These are phyloP conservation scores for Nettapus auritus DNA, from an alignment of 2,113 vertebrate species.

Conservation along the genomic window DNA sequence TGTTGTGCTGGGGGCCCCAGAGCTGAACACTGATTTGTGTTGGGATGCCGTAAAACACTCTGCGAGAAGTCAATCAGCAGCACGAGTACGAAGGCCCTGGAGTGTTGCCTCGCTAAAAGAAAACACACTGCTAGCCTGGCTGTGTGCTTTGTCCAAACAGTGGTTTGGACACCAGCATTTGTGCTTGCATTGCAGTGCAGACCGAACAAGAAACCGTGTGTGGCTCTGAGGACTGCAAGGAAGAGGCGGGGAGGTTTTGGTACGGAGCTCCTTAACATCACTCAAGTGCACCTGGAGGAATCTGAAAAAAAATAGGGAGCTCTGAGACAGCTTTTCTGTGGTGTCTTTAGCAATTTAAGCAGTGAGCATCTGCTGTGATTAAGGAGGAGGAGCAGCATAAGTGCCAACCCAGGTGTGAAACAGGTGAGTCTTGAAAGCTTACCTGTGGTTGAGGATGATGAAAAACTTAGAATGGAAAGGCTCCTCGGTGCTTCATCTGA, in stretches of 20 bases:
- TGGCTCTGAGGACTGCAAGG: conserved; percentile 20
- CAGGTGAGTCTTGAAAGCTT: background rate
- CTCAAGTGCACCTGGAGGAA: background rate
- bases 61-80: background rate
- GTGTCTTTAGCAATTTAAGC: background rate
- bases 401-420: background rate
- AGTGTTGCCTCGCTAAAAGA: background rate
- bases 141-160: no score
- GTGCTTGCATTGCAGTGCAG: fast-evolving
- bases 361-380: background rate
- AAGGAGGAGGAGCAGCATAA: background rate
- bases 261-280: background rate
- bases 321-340: background rate
- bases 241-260: background rate
- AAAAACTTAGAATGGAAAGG: background rate
- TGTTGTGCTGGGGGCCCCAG: no score
- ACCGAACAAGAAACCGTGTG: conserved; percentile 28
- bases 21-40: no score
- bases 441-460: background rate
- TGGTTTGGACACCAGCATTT: background rate
- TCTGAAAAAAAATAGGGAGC: conserved; percentile 1
- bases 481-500: background rate
- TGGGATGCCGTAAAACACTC: no score
- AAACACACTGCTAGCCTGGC: background rate
- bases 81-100: background rate